Percentiles rank a stretch among this genome's conserved stretches.
Conservation (phyloP, 2,888 invertebrate genomes). For the Agrotis ipsilon region DNA sequence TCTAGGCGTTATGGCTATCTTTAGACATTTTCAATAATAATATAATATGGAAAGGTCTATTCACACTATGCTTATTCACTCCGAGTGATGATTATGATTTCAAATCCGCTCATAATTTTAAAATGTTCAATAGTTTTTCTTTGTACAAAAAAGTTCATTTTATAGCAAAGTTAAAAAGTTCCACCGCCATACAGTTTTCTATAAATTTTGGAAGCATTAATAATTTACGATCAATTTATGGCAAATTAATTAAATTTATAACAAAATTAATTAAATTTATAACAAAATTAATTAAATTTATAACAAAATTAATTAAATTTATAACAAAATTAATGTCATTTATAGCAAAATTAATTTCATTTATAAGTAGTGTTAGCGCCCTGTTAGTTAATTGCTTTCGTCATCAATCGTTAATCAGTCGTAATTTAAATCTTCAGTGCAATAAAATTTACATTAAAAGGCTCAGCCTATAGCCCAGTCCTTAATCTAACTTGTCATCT, state of each 20-base stretch:
- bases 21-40: constrained; percentile 27
- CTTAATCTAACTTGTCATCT: background rate
- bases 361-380: too few species aligned
- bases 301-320: too few species aligned
- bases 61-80: background rate
- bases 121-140: background rate
- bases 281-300: too few species aligned
- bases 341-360: too few species aligned
- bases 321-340: too few species aligned
- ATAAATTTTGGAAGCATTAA: too few species aligned
- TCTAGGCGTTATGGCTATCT: constrained; percentile 34
- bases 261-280: too few species aligned
- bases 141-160: background rate
- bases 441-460: constrained; percentile 8
- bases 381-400: background rate
- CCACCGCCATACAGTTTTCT: too few species aligned
- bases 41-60: background rate
- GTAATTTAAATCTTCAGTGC: background rate
- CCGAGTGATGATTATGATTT: background rate
- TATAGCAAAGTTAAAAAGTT: too few species aligned
- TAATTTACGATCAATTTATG: too few species aligned
- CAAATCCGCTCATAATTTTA: background rate
- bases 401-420: constrained; percentile 2
- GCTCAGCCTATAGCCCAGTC: background rate
- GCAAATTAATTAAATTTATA: too few species aligned